phyloP scores from a whole-genome alignment of 2,797 vertebrate species.

The Silurus aristotelis region DNA sequence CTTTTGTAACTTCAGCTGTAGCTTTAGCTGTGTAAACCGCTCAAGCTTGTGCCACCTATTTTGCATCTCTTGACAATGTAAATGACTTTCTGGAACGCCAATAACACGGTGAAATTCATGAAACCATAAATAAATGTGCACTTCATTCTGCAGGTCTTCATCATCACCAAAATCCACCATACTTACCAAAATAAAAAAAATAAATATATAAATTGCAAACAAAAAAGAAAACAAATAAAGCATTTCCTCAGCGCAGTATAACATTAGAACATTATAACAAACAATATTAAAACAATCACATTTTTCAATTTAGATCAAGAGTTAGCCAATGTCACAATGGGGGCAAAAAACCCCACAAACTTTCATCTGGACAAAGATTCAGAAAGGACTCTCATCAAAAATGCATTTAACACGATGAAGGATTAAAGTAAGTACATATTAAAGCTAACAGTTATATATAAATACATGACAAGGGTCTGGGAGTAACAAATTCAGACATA shows the following conservation, averaged over 20 bases:
- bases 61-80: constrained; percentile 39
- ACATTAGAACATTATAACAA: constrained; percentile 49
- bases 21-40: not conserved
- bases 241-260: constrained; percentile 52
- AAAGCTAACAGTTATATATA: not conserved
- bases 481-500: too few relatives aligned
- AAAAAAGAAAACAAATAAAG: constrained; percentile 64
- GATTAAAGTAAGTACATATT: not conserved
- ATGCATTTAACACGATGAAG: not conserved
- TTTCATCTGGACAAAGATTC: constrained; percentile 65
- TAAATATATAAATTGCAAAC: constrained; percentile 58
- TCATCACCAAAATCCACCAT: constrained; percentile 58
- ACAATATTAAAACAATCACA: constrained; percentile 47
- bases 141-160: constrained; percentile 67
- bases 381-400: constrained; percentile 72
- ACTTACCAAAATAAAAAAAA: constrained; percentile 68
- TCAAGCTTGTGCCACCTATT: not conserved
- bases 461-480: too few relatives aligned
- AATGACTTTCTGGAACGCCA: constrained; percentile 2
- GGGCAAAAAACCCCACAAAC: not conserved
- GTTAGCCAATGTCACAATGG: constrained; percentile 52
- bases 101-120: not conserved
- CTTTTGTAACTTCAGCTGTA: not conserved
- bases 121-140: constrained; percentile 69
- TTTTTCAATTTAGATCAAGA: constrained; percentile 53